phyloP scores from a whole-genome alignment of 2,888 invertebrate species.

The Harpalus rubripes region DNA sequence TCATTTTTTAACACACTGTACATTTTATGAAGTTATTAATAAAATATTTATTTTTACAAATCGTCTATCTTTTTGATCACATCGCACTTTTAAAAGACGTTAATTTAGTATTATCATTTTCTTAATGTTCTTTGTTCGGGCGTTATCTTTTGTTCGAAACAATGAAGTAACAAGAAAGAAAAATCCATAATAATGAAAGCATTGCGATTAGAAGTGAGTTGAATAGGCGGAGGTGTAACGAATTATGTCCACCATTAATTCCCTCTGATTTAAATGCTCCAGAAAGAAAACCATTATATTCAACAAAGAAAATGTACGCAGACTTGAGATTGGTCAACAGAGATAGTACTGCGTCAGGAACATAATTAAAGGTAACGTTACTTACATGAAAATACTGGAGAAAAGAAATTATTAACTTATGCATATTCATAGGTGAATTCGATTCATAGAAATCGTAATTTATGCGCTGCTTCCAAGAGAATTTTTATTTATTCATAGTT shows the following conservation, averaged over 20 bases:
- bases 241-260: slow-evolving; percentile 45
- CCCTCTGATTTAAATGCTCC: slow-evolving; percentile 34
- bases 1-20: no score
- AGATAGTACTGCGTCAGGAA: slow-evolving; percentile 58
- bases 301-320: slow-evolving; percentile 56
- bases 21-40: no score
- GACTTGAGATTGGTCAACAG: slow-evolving; percentile 52
- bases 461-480: slow-evolving; percentile 50
- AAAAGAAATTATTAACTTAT: slow-evolving; percentile 59
- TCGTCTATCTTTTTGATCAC: no score
- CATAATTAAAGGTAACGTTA: slow-evolving; percentile 60
- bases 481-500: slow-evolving; percentile 53
- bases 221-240: slow-evolving; percentile 47
- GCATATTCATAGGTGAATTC: slow-evolving; percentile 55
- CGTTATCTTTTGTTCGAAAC: no score
- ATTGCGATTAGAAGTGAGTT: slow-evolving; percentile 37
- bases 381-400: slow-evolving; percentile 62
- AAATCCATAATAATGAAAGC: background rate
- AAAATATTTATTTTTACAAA: no score
- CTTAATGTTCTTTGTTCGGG: no score
- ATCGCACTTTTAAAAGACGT: no score
- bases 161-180: slow-evolving; percentile 20
- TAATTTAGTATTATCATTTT: no score
- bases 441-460: slow-evolving; percentile 61
- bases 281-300: slow-evolving; percentile 42